phyloP scores from a whole-genome alignment of 2,888 invertebrate genomes.

The Acanthacorydalis orientalis region DNA sequence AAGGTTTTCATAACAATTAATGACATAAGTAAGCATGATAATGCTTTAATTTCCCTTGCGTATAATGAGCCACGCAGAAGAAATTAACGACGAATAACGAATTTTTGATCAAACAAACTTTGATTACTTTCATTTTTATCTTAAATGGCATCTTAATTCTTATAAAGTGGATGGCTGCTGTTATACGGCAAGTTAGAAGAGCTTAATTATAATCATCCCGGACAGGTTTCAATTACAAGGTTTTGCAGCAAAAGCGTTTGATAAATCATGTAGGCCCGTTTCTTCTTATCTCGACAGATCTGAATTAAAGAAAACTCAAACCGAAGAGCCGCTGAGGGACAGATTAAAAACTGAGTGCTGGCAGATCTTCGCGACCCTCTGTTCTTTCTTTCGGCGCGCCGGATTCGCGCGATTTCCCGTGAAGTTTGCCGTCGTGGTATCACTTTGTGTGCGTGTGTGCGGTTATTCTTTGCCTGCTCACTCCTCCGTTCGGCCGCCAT shows the following conservation, averaged over 20 bases:
- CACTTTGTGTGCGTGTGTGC: neutral
- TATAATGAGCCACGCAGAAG: no score
- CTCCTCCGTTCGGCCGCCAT: neutral
- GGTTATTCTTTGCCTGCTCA: neutral
- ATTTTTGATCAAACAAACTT: conserved; percentile 2
- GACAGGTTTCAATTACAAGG: conserved; percentile 12
- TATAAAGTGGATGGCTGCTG: neutral
- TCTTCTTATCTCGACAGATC: neutral
- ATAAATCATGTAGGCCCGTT: neutral
- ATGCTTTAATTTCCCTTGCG: no score
- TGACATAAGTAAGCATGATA: no score
- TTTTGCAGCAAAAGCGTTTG: neutral
- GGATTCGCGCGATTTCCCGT: no score
- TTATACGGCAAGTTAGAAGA: conserved; percentile 12
- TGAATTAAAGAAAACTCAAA: neutral
- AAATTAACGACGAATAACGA: neutral
- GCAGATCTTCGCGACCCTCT: no score
- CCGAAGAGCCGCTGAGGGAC: no score
- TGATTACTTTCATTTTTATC: conserved; percentile 3
- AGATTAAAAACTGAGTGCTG: no score
- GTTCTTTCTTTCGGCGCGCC: no score
- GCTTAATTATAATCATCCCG: conserved; percentile 15
- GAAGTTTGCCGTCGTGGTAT: neutral
- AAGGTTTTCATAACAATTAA: no score
- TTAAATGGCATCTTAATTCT: conserved; percentile 1